Base-by-base conservation (phyloP, 2,888 invertebrate genomes). In the Rhamnusium bicolor region DNA sequence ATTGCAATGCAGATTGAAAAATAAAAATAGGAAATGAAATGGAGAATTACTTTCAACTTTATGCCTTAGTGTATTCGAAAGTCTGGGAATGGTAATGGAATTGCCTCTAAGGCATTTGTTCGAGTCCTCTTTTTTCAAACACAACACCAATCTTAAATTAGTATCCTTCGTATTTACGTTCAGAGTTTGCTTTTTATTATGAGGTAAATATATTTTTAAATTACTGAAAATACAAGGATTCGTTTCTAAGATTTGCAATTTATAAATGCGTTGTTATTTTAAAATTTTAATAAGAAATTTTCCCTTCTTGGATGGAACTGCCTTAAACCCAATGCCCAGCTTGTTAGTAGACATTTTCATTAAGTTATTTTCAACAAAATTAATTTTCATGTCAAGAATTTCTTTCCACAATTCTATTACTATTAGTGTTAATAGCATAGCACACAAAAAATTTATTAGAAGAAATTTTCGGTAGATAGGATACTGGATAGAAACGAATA, bases 51-150 rank as follows among this genome's bases (percentile, higher is more conserved):
- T 77, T 77, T 69, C 69, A 71, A 74, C 60, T 77, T 73, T 71
- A 21, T 67, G 62, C 74, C 65, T 71, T 63, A 62, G 68, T 61
- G 68, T 74, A 77, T 72, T 60, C 75, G 72, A 74, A 80, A 78
- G 76, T 79, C 75, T 77, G 82, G 83, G 84, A 85, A 86, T 85
- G 85, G 92, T 86, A 90, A 91, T 90, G 90, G 89, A 89, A 89
- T 90, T 73, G 89, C 90, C 90, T 90, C 87, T 88, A 87, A 90
- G 90, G 90, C 89, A 89, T 90, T 90, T 90, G 90, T 90, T 90
- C 88, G 89, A 88, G 82, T 84, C 84, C 75, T 81, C 84, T 81
- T 84, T n/a, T 83, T 76, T 79, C 82, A 88, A 83, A 83, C 79
- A 84, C 83, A 84, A 84, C 82, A 74, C 84, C 78, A 81, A 84